Conservation (phyloP, 2,113 vertebrate genomes). For the Odontesthes bonariensis region DNA sequence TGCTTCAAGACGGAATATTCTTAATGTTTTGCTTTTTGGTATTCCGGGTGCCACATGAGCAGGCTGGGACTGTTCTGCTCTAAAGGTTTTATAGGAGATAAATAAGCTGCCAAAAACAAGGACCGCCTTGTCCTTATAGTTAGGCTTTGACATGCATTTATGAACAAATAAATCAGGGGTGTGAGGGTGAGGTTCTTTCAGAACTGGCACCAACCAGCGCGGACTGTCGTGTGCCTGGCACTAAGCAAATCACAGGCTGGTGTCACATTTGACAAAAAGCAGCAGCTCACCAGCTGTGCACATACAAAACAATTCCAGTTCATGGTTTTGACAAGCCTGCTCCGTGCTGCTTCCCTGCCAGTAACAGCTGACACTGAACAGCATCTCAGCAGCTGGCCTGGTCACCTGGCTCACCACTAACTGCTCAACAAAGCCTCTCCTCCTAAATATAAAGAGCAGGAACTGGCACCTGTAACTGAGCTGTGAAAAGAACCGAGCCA, state of each 20-base stretch:
- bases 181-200: slow-evolving; percentile 34
- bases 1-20: no score
- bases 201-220: slow-evolving; percentile 42
- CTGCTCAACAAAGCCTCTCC: slow-evolving; percentile 40
- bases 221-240: slow-evolving; percentile 21
- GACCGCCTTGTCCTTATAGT: slow-evolving; percentile 38
- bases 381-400: slow-evolving; percentile 65
- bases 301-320: slow-evolving; percentile 70
- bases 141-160: slow-evolving; percentile 16
- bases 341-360: slow-evolving; percentile 47
- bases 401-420: slow-evolving; percentile 47
- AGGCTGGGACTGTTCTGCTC: background rate
- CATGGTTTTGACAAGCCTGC: slow-evolving; percentile 62
- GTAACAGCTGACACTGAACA: slow-evolving; percentile 61
- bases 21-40: no score
- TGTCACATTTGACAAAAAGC: slow-evolving; percentile 60
- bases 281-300: slow-evolving; percentile 73
- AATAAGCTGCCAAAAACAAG: slow-evolving; percentile 21
- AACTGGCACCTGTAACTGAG: slow-evolving; percentile 58
- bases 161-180: slow-evolving; percentile 54
- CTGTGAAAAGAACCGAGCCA: slow-evolving; percentile 34
- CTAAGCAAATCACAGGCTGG: slow-evolving; percentile 62
- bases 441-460: slow-evolving; percentile 52
- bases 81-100: slow-evolving; percentile 15
- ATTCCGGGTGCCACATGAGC: no score